These are phyloP conservation scores for Cranoglanis bouderius DNA, from an alignment of 2,113 vertebrate genomes.

Conservation along the genomic window DNA sequence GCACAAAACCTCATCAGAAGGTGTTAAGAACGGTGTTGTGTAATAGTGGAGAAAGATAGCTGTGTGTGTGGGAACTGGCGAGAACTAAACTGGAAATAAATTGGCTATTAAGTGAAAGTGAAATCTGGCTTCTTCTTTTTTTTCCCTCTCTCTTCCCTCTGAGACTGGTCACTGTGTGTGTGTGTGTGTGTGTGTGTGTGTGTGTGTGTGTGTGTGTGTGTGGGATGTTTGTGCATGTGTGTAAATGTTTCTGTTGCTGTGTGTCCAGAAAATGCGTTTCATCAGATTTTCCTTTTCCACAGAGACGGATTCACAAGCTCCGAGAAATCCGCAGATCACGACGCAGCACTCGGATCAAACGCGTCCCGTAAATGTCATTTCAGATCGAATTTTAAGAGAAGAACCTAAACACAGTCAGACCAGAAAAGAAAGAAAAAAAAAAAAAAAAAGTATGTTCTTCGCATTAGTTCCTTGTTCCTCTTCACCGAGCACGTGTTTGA, in stretches of 20 bases:
- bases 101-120: background rate
- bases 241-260: background rate
- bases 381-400: too few relatives aligned
- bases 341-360: background rate
- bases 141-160: too few relatives aligned
- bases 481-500: constrained; percentile 39
- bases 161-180: background rate
- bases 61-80: background rate
- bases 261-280: background rate
- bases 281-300: background rate
- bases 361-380: background rate
- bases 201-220: background rate
- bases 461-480: background rate
- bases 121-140: background rate
- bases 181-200: background rate
- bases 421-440: background rate
- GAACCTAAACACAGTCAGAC: background rate
- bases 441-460: background rate
- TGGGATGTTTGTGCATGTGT: background rate
- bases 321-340: background rate
- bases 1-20: background rate
- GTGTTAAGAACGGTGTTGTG: background rate
- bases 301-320: background rate
- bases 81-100: background rate
- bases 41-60: background rate